phyloP scores from a whole-genome alignment of 2,113 vertebrate species.

The Cyphomyrus plagiostoma region DNA sequence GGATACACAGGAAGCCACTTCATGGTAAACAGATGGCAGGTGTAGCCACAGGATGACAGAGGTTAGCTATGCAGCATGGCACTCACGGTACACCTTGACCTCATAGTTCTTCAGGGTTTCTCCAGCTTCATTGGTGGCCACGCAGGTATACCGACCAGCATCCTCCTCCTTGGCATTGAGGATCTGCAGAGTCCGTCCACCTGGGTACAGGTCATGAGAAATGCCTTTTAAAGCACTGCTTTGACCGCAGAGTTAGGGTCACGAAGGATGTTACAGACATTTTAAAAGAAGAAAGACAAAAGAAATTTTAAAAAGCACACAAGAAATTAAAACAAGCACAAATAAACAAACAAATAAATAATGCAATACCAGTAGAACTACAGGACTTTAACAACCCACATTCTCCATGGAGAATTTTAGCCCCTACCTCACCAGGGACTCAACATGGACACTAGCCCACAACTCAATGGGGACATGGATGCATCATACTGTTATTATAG shows the following conservation, averaged over 20 bases:
- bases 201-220: conserved; percentile 45
- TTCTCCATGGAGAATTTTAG: background rate
- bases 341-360: background rate
- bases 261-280: background rate
- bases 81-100: conserved; percentile 88
- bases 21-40: background rate
- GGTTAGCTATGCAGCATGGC: background rate
- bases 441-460: background rate
- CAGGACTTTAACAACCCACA: background rate
- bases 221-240: background rate
- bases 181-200: conserved; percentile 87
- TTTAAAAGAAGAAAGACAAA: background rate
- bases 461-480: background rate
- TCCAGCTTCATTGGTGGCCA: conserved; percentile 91
- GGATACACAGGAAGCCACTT: background rate
- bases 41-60: background rate
- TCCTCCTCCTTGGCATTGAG: conserved; percentile 75
- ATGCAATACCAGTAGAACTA: background rate
- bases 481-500: background rate
- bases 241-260: background rate
- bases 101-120: conserved; percentile 83
- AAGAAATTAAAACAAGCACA: background rate
- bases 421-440: background rate
- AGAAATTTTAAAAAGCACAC: background rate
- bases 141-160: conserved; percentile 81